Evolutionary conservation across 2,113 vertebrate genomes (phyloP), one percentile per base, ranked within the genome.

Genomic region (Cisticola juncidis): DNA sequence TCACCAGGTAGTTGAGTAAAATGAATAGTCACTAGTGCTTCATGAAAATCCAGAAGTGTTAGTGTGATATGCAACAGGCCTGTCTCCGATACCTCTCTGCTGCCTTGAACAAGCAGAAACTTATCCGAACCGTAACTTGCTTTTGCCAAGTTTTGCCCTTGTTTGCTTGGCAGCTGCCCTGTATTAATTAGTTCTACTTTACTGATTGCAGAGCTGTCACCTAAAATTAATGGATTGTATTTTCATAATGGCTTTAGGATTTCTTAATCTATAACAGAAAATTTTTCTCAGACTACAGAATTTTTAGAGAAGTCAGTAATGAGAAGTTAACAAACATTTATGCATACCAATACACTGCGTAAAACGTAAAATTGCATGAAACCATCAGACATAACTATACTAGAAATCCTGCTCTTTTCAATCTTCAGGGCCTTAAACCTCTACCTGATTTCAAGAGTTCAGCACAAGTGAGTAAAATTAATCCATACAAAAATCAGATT

Each of bases 141-240:
- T 92, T 96, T 88, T 88, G 93, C 82, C 53, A 94, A 80, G 48
- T 81, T 79, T 61, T 62, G 57, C 40, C 4, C 4, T 48, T 48
- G 36, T 94, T 92, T 78, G 14, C 47, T 90, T 91, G 71, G 90
- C 92, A 92, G 81, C 70, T 91, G n/a, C 79, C 62, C 45, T 54
- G 12, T 23, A 12, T 50, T 86, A 44, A 31, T 91, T 92, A 70
- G 44, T 81, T 96, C 64, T 91, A 14, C 64, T 89, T 92, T 69
- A 88, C 45, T 48, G 90, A 85, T 76, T 36, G 62, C 33, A 69
- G 50, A 95, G 24, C 54, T 94, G 71, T 81, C 65, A 86, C 17
- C 6, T 51, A 56, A 66, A 53, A 42, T 72, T 58, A 74, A n/a
- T 65, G 58, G 58, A 53, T 65, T 68, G 21, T 26, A 36, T 92